Percentiles rank a stretch among this genome's conserved stretches.
Evolutionary conservation across 2,888 invertebrate species (phyloP).

Genomic region (Carterocephalus palaemon): DNA sequence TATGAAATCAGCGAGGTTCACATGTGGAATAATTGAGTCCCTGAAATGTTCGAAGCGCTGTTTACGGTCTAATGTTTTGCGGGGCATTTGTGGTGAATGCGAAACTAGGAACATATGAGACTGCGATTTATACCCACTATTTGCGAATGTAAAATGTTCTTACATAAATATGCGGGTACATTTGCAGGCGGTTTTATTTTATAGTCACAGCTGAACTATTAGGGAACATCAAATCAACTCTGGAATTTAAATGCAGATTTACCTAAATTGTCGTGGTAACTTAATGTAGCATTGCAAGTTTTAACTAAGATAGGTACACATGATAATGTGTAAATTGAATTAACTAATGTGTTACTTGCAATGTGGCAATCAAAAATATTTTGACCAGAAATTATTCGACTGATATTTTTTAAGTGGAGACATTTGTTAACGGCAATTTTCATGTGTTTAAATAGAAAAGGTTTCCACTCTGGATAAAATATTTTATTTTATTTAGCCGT

Average conservation of each 20-base stretch:
- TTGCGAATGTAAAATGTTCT: conserved; percentile 18
- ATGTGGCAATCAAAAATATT: too few species aligned
- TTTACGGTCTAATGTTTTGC: conserved; percentile 25
- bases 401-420: too few species aligned
- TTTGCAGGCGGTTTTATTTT: conserved; percentile 9
- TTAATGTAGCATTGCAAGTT: background rate
- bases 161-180: conserved; percentile 13
- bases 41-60: conserved; percentile 24
- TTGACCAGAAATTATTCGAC: too few species aligned
- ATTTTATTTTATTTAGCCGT: too few species aligned
- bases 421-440: too few species aligned
- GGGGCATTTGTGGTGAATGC: conserved; percentile 19
- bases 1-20: conserved; percentile 16
- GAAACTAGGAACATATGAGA: conserved; percentile 20
- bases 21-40: conserved; percentile 24
- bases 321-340: too few species aligned
- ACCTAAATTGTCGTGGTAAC: background rate
- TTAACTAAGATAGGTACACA: background rate
- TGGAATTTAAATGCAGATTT: conserved; percentile 15
- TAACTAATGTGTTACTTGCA: too few species aligned
- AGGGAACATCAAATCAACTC: conserved; percentile 10
- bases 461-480: too few species aligned
- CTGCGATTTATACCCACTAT: conserved; percentile 22
- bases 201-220: conserved; percentile 1
- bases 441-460: too few species aligned